These are phyloP conservation scores for Charaxes varanes DNA, from an alignment of 1,140 invertebrate species.

Conservation along the genomic window DNA sequence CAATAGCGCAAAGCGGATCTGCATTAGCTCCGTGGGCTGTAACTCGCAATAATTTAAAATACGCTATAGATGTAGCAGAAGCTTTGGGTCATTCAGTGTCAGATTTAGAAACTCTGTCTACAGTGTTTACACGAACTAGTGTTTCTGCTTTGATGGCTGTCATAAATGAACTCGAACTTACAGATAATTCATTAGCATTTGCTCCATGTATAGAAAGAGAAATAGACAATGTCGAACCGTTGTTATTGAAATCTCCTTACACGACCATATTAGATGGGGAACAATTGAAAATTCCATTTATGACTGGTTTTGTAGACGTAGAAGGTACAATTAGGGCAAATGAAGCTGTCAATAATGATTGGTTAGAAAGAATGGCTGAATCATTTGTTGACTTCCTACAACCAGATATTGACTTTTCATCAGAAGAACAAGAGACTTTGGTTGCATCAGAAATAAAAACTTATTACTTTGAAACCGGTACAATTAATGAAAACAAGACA, in stretches of 20 bases:
- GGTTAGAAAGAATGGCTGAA: constrained; percentile 48
- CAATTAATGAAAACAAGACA: constrained; percentile 24
- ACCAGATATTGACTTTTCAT: constrained; percentile 44
- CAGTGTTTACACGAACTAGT: constrained; percentile 46
- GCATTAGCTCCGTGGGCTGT: constrained; percentile 71
- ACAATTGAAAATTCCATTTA: constrained; percentile 45
- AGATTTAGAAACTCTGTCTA: constrained; percentile 36
- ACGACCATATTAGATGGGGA: constrained; percentile 34
- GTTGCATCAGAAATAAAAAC: constrained; percentile 31
- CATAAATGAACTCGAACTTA: constrained; percentile 54
- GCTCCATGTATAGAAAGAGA: constrained; percentile 53
- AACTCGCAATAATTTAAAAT: constrained; percentile 44
- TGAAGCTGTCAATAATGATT: constrained; percentile 36
- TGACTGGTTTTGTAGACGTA: constrained; percentile 56
- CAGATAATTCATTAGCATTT: constrained; percentile 52
- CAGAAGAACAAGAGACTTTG: constrained; percentile 20
- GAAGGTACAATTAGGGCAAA: constrained; percentile 55
- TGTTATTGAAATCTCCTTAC: constrained; percentile 46
- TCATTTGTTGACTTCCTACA: constrained; percentile 49
- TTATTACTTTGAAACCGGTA: constrained; percentile 37
- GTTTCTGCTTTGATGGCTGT: constrained; percentile 51
- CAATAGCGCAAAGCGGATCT: constrained; percentile 71
- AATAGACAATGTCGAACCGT: constrained; percentile 33
- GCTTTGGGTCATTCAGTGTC: constrained; percentile 44
- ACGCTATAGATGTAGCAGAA: constrained; percentile 47